phyloP scores from a whole-genome alignment of 2,113 vertebrate species.

The Euleptes europaea region DNA sequence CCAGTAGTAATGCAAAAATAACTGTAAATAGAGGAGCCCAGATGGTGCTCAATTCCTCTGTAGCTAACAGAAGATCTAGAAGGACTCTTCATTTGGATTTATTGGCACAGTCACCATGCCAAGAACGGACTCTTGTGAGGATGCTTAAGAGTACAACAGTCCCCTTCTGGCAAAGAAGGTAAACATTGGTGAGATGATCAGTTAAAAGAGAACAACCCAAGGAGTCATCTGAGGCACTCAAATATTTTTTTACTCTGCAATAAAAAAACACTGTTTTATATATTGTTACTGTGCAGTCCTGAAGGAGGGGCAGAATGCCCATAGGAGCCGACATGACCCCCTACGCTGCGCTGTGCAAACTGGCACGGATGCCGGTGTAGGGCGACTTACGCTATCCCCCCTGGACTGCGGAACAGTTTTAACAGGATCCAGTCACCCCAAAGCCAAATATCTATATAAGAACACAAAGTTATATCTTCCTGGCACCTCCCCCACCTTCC shows the following conservation, averaged over 20 bases:
- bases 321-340: too few species aligned
- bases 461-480: too few species aligned
- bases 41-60: not conserved
- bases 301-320: too few species aligned
- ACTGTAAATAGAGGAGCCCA: slow-evolving; percentile 62
- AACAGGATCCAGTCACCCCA: not conserved
- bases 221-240: not conserved
- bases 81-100: not conserved
- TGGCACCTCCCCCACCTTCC: too few species aligned
- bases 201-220: not conserved
- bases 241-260: not conserved
- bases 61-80: slow-evolving; percentile 18
- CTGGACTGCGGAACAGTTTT: too few species aligned
- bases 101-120: not conserved
- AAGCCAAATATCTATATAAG: too few species aligned
- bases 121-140: slow-evolving; percentile 2
- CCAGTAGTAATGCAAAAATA: slow-evolving; percentile 70
- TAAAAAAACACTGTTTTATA: not conserved
- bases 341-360: too few species aligned
- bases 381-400: too few species aligned
- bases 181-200: too few species aligned
- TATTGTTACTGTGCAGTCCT: too few species aligned
- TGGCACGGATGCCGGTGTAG: too few species aligned
- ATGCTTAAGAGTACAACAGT: not conserved
- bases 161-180: not conserved